Base-by-base conservation (phyloP, 1,140 invertebrate genomes). In the Cydia fagiglandana region DNA sequence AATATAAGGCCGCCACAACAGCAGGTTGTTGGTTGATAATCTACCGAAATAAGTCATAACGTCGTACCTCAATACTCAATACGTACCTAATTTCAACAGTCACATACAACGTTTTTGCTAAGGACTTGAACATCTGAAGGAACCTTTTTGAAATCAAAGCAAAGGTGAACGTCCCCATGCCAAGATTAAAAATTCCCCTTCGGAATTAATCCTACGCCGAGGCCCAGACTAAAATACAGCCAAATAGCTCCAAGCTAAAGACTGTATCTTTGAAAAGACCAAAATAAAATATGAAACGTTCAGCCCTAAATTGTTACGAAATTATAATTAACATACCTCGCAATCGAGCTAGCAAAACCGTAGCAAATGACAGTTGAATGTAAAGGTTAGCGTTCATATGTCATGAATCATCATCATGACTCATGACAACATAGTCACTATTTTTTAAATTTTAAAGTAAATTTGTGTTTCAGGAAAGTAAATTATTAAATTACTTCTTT, bases 141-240 rank as follows among this genome's bases (percentile, higher is more conserved):
- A 53, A 53, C 50, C n/a, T 24, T n/a, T 47, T 47, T 47, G 50
- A 53, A 53, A 15, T 53, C 50, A 53, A 53, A 53, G 50, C n/a
- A 2, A 17, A 53, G 50, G 50, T 53, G 50, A 53, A n/a, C 15
- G 1, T n/a, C n/a, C 50, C n/a, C 17, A n/a, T 17, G n/a, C 50
- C 50, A 15, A 53, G 50, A 53, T 53, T 53, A 53, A 53, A 53
- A 53, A 53, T 53, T 53, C 50, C 50, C 50, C 50, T 53, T 6
- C 50, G 50, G 45, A n/a, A 53, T 53, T 17, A 53, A 53, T 53
- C 47, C 47, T 50, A 17, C 13, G 45, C 10, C 45, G 12, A 2
- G 45, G 13, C 10, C 12, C 2, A 47, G 45, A 13, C 45, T 13
- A 53, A 15, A 53, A 53, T 15, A 53, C 50, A 53, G n/a, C 15